phyloP scores from a whole-genome alignment of 2,113 vertebrate species.

The Stictonetta naevosa region DNA sequence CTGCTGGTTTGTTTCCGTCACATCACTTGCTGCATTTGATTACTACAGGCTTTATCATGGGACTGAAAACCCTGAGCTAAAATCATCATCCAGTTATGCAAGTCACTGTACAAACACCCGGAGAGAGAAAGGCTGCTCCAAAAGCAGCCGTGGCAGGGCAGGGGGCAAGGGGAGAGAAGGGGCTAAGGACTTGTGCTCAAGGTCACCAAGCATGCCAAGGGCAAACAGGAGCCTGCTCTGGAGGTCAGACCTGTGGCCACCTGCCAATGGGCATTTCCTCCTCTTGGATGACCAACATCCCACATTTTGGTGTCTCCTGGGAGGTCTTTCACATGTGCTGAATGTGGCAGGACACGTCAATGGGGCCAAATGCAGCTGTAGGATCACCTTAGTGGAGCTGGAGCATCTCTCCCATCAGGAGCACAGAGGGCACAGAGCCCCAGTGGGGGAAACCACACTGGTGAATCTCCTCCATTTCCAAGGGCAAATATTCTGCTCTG shows the following conservation, averaged over 20 bases:
- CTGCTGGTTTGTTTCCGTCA: not conserved
- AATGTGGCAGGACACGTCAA: not conserved
- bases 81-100: conserved; percentile 1
- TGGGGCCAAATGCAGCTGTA: not conserved
- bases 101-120: conserved; percentile 29
- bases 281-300: not conserved
- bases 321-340: fast-evolving
- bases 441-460: not conserved
- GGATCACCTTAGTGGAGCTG: not conserved
- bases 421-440: not conserved
- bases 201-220: not conserved
- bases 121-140: not conserved
- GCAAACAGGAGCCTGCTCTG: not conserved
- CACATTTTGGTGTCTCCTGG: not conserved
- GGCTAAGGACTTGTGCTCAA: not conserved
- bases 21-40: not conserved
- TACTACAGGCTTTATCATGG: not conserved
- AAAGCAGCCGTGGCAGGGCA: not conserved
- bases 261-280: not conserved
- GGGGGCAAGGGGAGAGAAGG: not conserved
- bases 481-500: not conserved
- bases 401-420: not conserved
- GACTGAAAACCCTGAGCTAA: not conserved
- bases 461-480: not conserved
- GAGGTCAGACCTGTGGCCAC: not conserved